Conservation (phyloP, 2,113 vertebrate genomes). For the Sander vitreus region DNA sequence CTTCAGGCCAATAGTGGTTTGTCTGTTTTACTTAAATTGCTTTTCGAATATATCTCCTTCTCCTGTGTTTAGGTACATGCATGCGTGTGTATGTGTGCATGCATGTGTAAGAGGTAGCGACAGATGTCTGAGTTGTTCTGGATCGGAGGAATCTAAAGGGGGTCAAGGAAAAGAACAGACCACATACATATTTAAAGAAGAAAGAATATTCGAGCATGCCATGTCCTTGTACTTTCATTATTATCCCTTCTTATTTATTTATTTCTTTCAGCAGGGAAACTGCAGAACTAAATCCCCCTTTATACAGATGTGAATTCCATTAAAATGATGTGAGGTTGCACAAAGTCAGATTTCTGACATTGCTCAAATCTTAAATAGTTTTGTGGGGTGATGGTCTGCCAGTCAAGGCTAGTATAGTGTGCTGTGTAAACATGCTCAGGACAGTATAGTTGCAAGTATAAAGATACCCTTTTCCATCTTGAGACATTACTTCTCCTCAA, state of each 20-base stretch:
- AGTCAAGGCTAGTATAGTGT: background rate
- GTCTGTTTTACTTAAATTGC: conserved; percentile 56
- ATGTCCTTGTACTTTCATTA: conserved; percentile 4
- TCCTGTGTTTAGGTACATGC: background rate
- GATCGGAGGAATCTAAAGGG: conserved; percentile 10
- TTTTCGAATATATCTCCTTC: conserved; percentile 8
- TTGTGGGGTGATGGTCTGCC: background rate
- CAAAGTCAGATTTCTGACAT: background rate
- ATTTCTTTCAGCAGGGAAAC: background rate
- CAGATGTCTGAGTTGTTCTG: conserved; percentile 26
- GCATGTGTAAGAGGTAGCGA: background rate
- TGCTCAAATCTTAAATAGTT: background rate
- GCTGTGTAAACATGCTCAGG: background rate
- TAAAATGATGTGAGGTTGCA: background rate
- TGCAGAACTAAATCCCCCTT: background rate
- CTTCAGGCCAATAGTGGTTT: conserved; percentile 39
- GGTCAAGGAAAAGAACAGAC: conserved; percentile 36
- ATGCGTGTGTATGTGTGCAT: too few relatives aligned
- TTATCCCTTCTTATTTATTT: background rate
- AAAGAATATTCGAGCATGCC: background rate
- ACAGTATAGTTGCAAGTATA: background rate
- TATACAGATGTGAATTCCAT: background rate
- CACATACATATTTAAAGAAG: conserved; percentile 40
- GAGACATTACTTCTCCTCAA: background rate
- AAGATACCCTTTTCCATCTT: background rate